Conservation (phyloP, 1,140 invertebrate species). For the Spodoptera frugiperda region DNA sequence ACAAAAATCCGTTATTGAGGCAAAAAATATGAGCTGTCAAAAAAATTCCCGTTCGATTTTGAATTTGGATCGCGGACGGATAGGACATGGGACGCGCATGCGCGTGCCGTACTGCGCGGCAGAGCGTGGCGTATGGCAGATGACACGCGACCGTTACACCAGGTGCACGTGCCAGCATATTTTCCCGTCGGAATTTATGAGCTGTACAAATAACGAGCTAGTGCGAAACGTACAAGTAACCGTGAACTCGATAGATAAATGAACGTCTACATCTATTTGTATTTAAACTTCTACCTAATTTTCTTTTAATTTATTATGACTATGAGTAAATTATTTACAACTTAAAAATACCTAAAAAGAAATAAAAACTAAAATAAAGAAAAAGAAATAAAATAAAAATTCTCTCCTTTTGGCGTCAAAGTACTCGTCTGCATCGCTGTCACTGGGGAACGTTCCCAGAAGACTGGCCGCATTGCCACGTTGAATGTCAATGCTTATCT, state of each 20-base stretch:
- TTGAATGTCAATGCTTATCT: no score
- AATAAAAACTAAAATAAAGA: no score
- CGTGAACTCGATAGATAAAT: background rate
- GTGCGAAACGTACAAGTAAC: slow-evolving; percentile 9
- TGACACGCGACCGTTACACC: slow-evolving; percentile 85
- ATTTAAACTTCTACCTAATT: background rate
- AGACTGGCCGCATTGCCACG: no score
- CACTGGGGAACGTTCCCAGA: no score
- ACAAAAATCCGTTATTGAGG: slow-evolving; percentile 27
- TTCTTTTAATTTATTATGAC: no score
- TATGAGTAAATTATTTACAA: no score
- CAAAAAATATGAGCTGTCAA: slow-evolving; percentile 20
- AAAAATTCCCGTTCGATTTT: slow-evolving; percentile 37
- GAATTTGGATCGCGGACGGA: slow-evolving; percentile 27
- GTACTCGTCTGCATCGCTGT: no score
- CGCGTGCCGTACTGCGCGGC: slow-evolving; percentile 74
- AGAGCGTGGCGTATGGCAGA: slow-evolving; percentile 82
- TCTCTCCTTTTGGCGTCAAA: no score
- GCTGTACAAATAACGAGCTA: slow-evolving; percentile 17
- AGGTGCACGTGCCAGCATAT: slow-evolving; percentile 67
- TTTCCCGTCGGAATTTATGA: slow-evolving; percentile 48
- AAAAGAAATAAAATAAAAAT: no score
- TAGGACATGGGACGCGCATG: slow-evolving; percentile 56
- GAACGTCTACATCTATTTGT: background rate
- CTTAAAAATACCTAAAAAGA: no score